Conservation (phyloP, 2,888 invertebrate genomes). For the Lasioglossum oenotherae region DNA sequence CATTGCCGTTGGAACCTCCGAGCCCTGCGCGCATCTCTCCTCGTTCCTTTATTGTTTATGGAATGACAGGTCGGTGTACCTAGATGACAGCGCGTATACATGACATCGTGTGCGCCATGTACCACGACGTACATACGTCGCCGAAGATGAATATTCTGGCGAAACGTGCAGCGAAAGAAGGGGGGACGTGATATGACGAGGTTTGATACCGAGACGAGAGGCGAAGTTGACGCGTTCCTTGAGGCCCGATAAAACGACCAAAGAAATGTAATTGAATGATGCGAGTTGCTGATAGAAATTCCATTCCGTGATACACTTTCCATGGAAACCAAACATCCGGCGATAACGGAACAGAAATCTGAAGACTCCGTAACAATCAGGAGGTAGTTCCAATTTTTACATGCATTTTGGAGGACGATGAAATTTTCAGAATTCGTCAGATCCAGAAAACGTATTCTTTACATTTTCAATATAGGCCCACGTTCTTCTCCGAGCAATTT, state of each 20-base stretch:
- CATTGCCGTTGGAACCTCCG: conserved; percentile 29
- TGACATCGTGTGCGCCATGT: conserved; percentile 36
- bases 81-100: conserved; percentile 53
- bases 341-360: too few species aligned
- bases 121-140: conserved; percentile 24
- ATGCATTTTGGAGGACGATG: too few species aligned
- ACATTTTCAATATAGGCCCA: too few species aligned
- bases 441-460: too few species aligned
- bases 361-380: too few species aligned
- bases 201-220: conserved; percentile 46
- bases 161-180: conserved; percentile 33
- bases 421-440: too few species aligned
- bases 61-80: conserved; percentile 35
- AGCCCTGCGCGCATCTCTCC: conserved; percentile 1
- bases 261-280: conserved; percentile 31
- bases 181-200: conserved; percentile 45
- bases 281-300: neutral
- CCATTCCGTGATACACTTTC: neutral
- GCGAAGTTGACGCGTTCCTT: conserved; percentile 47
- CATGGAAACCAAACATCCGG: neutral
- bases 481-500: too few species aligned
- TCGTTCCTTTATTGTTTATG: conserved; percentile 51
- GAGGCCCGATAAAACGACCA: conserved; percentile 44
- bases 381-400: too few species aligned
- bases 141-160: conserved; percentile 59